Conservation (phyloP, 2,113 vertebrate species). For the Callithrix jacchus region DNA sequence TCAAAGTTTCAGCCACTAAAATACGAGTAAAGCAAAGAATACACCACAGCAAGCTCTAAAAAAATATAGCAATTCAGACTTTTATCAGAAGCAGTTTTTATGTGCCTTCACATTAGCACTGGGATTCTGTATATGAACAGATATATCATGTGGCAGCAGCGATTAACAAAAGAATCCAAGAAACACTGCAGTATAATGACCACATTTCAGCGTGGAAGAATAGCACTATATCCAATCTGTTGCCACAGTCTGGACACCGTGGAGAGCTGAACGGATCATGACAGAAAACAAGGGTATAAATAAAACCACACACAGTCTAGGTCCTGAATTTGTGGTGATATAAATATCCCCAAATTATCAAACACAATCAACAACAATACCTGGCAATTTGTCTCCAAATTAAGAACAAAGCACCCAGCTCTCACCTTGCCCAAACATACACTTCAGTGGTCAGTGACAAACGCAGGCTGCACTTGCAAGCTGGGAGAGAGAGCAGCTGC, state of each 20-base stretch:
- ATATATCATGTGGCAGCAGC: neutral
- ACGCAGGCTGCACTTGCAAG: slow-evolving; percentile 39
- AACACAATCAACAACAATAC: slow-evolving; percentile 31
- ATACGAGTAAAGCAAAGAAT: slow-evolving; percentile 4
- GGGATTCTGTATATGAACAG: accelerated
- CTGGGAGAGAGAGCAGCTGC: slow-evolving; percentile 69
- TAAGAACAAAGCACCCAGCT: neutral
- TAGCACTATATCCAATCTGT: neutral
- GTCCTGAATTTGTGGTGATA: neutral
- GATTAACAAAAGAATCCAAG: neutral
- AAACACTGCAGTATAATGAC: neutral
- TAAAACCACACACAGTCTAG: neutral
- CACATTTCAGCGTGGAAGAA: neutral
- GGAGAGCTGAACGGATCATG: accelerated
- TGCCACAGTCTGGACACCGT: neutral
- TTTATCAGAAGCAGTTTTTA: neutral
- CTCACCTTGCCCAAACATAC: slow-evolving; percentile 71
- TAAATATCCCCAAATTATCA: neutral
- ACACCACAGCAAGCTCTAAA: neutral
- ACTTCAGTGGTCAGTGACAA: slow-evolving; percentile 60
- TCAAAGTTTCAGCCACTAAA: slow-evolving; percentile 15
- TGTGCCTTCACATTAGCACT: neutral
- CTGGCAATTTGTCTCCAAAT: slow-evolving; percentile 50
- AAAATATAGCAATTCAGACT: neutral
- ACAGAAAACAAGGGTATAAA: neutral